Evolutionary conservation across 2,797 vertebrate species (phyloP).

Genomic region (Spondyliosoma cantharus): DNA sequence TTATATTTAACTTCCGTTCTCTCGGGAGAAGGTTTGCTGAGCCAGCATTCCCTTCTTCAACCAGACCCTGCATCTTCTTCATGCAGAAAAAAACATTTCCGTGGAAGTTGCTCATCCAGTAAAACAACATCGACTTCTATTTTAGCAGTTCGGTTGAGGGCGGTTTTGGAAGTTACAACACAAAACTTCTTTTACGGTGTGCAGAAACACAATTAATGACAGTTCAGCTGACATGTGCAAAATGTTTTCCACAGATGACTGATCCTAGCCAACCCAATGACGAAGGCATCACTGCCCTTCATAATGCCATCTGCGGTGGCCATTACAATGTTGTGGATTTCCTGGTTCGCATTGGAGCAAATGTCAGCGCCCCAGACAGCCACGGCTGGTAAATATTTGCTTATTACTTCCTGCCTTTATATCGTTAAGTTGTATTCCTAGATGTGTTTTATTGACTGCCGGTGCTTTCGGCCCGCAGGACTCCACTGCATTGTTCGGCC

Average conservation of each 20-base stretch:
- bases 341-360: constrained; percentile 89
- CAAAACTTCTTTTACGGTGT: neutral
- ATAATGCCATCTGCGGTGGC: constrained; percentile 93
- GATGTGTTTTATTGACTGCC: neutral
- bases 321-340: constrained; percentile 91
- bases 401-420: neutral
- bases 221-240: neutral
- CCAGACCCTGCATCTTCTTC: constrained; percentile 5
- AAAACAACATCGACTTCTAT: constrained; percentile 8
- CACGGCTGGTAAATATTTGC: constrained; percentile 88
- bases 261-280: constrained; percentile 93
- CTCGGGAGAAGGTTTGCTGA: constrained; percentile 27
- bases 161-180: neutral
- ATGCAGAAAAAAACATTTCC: neutral
- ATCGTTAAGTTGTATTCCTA: neutral
- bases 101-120: constrained; percentile 10
- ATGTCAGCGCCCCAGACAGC: constrained; percentile 92
- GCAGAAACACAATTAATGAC: neutral
- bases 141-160: neutral
- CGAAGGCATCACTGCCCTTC: constrained; percentile 94
- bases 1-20: constrained; percentile 30
- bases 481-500: constrained; percentile 91
- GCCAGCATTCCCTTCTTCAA: neutral
- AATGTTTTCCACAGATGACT: constrained; percentile 81
- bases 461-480: constrained; percentile 80